Evolutionary conservation across 2,888 invertebrate species (phyloP).

Genomic region (Hydraecia micacea): DNA sequence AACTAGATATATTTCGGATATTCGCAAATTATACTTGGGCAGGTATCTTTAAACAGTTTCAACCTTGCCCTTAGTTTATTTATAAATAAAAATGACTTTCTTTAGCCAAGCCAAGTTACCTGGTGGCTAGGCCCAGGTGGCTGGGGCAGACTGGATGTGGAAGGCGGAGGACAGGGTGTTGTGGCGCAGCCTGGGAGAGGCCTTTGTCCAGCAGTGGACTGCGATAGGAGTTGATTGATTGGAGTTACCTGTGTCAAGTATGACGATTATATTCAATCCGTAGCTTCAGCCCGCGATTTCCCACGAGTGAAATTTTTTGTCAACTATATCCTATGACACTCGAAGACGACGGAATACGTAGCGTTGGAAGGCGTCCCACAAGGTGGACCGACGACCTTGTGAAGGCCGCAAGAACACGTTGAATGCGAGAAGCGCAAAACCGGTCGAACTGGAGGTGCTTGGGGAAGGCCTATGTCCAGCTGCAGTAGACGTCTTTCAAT

Average conservation of each 20-base stretch:
- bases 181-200: not conserved
- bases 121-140: not conserved
- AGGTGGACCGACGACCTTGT: too few relatives aligned
- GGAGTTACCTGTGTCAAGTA: slow-evolving; percentile 9
- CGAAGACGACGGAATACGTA: too few relatives aligned
- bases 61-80: slow-evolving; percentile 44
- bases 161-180: not conserved
- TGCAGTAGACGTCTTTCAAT: too few relatives aligned
- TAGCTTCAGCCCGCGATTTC: too few relatives aligned
- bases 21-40: not conserved
- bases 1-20: slow-evolving; percentile 38
- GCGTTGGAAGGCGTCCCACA: too few relatives aligned
- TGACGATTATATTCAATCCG: not conserved
- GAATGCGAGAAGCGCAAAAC: too few relatives aligned
- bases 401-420: too few relatives aligned
- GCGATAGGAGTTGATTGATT: not conserved
- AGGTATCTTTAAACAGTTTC: not conserved
- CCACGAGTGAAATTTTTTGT: not conserved
- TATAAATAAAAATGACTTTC: slow-evolving; percentile 16
- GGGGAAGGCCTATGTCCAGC: too few relatives aligned
- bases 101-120: slow-evolving; percentile 12
- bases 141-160: not conserved
- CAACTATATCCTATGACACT: too few relatives aligned
- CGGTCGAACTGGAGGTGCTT: too few relatives aligned
- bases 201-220: too few relatives aligned